Evolutionary conservation across 1,140 invertebrate species (phyloP), one percentile per base, ranked within the genome.

Genomic region (Bacillus rossius): DNA sequence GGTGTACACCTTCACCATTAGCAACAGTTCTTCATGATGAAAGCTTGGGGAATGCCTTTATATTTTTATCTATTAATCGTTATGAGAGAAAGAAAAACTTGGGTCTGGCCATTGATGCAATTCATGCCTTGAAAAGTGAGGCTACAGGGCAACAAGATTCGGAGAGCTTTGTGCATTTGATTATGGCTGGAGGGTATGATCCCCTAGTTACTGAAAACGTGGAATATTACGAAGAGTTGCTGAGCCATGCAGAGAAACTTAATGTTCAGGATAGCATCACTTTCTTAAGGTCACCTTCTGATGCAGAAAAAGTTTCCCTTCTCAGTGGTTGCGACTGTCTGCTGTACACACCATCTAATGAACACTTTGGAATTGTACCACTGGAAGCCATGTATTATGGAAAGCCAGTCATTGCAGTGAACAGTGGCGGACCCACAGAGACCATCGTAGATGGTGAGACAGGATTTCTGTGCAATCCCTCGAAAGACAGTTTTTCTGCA

Each of bases 281-380:
- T 34, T 93, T 98, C 69, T 74, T 98, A 14, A 84, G 87, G 63
- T 98, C 94, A 0, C 89, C 94, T 13, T 86, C 83, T 62, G 94
- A 98, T 73, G 77, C 82, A 50, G 80, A 88, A 41, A 98, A 98
- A 76, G 80, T 91, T 22, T 79, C 85, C 3, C 73, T 99, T 16
- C 74, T 99, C 3, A 77, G 84, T 47, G 71, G 84, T 56, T 87
- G 87, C 68, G 79, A 84, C 62, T 85, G 88, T 69, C 74, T 99
- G 3, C 67, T 99, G 14, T 99, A 99, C 64, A 99, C 98, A 17
- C 98, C 98, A 3, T 82, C 86, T 0, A 93, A 92, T 72, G 98
- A 99, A 73, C 98, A 99, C 78, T 99, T 99, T 83, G 98, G 98
- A 4, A 99, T 99, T 69, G 98, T 99, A 7, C 98, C 98, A 1